Evolutionary conservation across 2,113 vertebrate genomes (phyloP).

Genomic region (Oryzias melastigma): DNA sequence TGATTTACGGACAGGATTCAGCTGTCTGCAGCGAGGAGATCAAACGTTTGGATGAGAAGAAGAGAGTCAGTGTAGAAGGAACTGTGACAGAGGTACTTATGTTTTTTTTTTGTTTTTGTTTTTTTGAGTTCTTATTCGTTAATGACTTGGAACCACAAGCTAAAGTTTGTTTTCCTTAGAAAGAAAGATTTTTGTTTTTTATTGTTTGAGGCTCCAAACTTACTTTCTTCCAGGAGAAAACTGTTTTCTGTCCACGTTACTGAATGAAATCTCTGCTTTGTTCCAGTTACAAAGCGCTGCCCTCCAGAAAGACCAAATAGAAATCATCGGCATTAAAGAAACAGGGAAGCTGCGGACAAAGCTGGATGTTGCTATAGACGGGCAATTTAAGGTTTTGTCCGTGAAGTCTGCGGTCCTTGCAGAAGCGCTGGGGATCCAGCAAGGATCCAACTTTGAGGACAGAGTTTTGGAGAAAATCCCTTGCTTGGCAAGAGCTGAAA

Average conservation of each 20-base stretch:
- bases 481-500: neutral
- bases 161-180: no score
- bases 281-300: constrained; percentile 7
- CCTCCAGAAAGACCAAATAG: neutral
- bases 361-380: neutral
- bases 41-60: rapidly evolving
- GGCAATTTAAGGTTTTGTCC: neutral
- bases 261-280: neutral
- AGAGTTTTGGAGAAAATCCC: constrained; percentile 1
- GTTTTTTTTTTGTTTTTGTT: neutral
- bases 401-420: constrained; percentile 1
- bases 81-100: neutral
- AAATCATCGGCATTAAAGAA: neutral
- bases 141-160: no score
- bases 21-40: neutral
- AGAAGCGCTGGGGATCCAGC: neutral
- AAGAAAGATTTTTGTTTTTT: no score
- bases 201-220: no score
- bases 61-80: constrained; percentile 5
- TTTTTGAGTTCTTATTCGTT: neutral
- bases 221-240: no score
- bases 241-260: no score
- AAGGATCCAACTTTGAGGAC: neutral
- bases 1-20: neutral
- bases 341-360: neutral